Percentiles rank a stretch among this genome's conserved stretches.
phyloP scores from a whole-genome alignment of 2,888 invertebrate genomes.

The Gasteruption jaculator region DNA sequence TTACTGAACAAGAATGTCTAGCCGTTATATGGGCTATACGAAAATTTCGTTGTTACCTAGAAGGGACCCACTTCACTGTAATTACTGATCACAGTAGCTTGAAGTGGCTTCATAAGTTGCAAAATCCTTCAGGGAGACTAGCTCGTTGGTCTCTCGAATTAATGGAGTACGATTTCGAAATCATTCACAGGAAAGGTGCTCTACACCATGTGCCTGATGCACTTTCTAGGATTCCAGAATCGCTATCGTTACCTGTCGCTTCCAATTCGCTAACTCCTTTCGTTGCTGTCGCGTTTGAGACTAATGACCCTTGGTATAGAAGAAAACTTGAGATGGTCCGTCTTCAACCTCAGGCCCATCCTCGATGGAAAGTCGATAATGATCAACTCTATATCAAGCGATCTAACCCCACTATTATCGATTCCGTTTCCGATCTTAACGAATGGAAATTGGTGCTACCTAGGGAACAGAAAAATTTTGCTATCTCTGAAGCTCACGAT shows the following conservation, averaged over 20 bases:
- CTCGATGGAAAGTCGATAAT: constrained; percentile 15
- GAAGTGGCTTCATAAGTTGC: constrained; percentile 22
- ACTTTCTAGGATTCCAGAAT: constrained; percentile 15
- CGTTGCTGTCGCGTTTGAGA: no score
- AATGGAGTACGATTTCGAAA: no score
- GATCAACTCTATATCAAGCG: constrained; percentile 3
- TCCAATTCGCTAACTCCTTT: no score
- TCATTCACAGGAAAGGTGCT: no score
- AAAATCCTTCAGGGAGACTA: constrained; percentile 23
- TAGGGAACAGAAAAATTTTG: neutral
- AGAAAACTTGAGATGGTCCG: no score
- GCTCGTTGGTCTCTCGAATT: no score
- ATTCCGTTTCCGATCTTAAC: neutral
- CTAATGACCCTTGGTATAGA: no score
- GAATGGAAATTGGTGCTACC: constrained; percentile 25
- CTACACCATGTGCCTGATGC: no score
- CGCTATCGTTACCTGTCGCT: no score
- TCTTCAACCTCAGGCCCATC: no score
- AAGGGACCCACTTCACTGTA: constrained; percentile 22
- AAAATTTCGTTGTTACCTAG: constrained; percentile 24
- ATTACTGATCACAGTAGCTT: constrained; percentile 25
- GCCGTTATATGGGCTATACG: constrained; percentile 23
- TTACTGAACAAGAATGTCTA: constrained; percentile 24
- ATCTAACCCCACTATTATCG: neutral
- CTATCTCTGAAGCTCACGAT: constrained; percentile 16